A percentile compares a stretch with the other conserved stretches of the same genome.
Evolutionary conservation across 2,888 invertebrate genomes (phyloP).

Genomic region (Exephanes ischioxanthus): DNA sequence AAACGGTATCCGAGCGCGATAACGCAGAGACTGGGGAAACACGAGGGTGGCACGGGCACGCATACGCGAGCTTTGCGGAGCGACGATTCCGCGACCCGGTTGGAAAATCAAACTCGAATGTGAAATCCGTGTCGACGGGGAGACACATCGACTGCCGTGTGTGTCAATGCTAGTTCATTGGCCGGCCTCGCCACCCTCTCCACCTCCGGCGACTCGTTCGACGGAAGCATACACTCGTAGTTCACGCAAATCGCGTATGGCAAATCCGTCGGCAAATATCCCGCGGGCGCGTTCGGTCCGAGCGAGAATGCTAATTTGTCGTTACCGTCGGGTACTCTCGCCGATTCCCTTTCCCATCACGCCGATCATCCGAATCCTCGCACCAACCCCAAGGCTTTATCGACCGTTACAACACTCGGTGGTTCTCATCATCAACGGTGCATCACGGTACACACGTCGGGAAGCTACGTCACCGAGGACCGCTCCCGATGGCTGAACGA

Average conservation of each 20-base stretch:
- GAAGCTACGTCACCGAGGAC: slow-evolving; percentile 46
- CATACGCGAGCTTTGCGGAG: not conserved
- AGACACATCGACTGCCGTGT: slow-evolving; percentile 2
- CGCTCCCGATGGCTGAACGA: slow-evolving; percentile 30
- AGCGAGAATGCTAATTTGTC: slow-evolving; percentile 66
- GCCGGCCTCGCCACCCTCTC: not conserved
- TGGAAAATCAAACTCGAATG: slow-evolving; percentile 27
- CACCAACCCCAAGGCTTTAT: slow-evolving; percentile 45
- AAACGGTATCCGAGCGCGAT: slow-evolving; percentile 68
- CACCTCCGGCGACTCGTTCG: slow-evolving; percentile 1
- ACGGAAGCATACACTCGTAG: slow-evolving; percentile 35
- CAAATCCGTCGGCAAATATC: slow-evolving; percentile 63
- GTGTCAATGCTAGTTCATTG: slow-evolving; percentile 41
- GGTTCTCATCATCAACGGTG: slow-evolving; percentile 55
- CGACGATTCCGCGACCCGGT: slow-evolving; percentile 7
- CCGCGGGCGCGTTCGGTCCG: slow-evolving; percentile 36
- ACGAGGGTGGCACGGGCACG: not conserved
- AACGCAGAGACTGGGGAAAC: slow-evolving; percentile 33
- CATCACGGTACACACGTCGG: slow-evolving; percentile 34
- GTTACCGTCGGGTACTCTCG: slow-evolving; percentile 45
- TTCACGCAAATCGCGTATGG: slow-evolving; percentile 56
- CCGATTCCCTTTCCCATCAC: slow-evolving; percentile 39
- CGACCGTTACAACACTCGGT: slow-evolving; percentile 57
- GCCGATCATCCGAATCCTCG: slow-evolving; percentile 49
- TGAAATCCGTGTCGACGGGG: not conserved